A percentile compares a stretch with the other conserved stretches of the same genome.
phyloP scores from a whole-genome alignment of 2,797 vertebrate species.

The Paramormyrops hopkinsi region DNA sequence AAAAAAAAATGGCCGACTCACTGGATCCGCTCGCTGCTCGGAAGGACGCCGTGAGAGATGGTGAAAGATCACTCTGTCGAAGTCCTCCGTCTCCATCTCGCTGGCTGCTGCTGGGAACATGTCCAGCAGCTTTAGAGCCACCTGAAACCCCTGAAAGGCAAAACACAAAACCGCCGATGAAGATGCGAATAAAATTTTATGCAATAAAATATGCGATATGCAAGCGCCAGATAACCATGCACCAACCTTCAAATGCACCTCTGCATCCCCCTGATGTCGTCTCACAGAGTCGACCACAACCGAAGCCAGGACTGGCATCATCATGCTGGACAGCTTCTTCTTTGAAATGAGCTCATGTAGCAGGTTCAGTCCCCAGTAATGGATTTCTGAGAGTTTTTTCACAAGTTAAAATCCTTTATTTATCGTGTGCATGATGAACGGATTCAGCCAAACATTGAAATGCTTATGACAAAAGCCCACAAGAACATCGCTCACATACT shows the following conservation, averaged over 20 bases:
- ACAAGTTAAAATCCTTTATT: neutral
- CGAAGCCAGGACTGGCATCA: conserved; percentile 73
- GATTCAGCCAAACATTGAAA: neutral
- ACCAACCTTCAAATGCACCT: conserved; percentile 74
- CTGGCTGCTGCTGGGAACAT: conserved; percentile 71
- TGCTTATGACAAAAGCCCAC: neutral
- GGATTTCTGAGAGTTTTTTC: conserved; percentile 68
- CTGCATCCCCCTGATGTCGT: conserved; percentile 67
- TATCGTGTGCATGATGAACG: neutral
- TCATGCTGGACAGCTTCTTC: conserved; percentile 75
- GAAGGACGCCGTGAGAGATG: conserved; percentile 66
- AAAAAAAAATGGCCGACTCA: conserved; percentile 39
- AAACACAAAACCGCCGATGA: neutral
- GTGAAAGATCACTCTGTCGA: conserved; percentile 79
- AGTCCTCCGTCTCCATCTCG: conserved; percentile 71
- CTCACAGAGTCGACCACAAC: conserved; percentile 71
- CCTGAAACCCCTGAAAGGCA: conserved; percentile 66
- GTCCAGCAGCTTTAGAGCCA: conserved; percentile 72
- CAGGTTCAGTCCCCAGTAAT: conserved; percentile 80
- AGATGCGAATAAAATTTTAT: neutral
- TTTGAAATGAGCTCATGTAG: conserved; percentile 70
- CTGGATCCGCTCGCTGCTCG: conserved; percentile 61
- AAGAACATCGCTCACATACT: neutral
- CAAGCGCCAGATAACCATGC: neutral
- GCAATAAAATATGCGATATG: neutral